Base-by-base conservation (phyloP, 2,888 invertebrate species). In the Melieria picta region DNA sequence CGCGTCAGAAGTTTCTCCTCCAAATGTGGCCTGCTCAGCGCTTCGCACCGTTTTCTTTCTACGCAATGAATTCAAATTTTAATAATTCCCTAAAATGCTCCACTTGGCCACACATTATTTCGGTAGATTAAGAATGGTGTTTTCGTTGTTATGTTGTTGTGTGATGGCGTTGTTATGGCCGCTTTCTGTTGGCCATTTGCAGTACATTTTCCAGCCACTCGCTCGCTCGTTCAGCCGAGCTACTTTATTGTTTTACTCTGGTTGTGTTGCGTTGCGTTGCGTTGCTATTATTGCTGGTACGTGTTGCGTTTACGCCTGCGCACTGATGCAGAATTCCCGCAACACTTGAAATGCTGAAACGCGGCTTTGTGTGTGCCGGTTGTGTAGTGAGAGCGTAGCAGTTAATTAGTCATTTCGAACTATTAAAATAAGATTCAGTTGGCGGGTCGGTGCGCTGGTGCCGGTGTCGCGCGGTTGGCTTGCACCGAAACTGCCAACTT, bases 251-350 rank as follows among this genome's bases (percentile, higher is more conserved):
- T 65, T 30, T 43, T 43, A 45, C 16, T 45, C 61, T 60, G 50
- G 4, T 62, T 62, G 11, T 47, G 46, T 47, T 9, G 43, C 10
- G 4, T 62, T 62, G 7, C 6, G 47, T 45, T 13, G 60, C 46
- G 5, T 43, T 47, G 30, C 7, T 70, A 65, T 65, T 75, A 69
- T 77, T 78, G 75, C 78, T 80, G 80, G 79, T 82, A 58, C 80
- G 79, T 83, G 62, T 72, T 76, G 76, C 75, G 74, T 83, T 82
- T 84, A 82, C 83, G 83, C 81, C 82, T 83, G 83, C 83, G 84
- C 83, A 84, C 77, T 83, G 83, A 82, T 83, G 83, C 83, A 83
- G 82, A 84, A 83, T 83, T 83, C 83, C 83, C 84, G 75, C 74
- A 75, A 77, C 77, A 81, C 83, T 81, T 79, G 71, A 75, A 76